Conservation (phyloP, 1,140 invertebrate genomes). For the Drosophila kikkawai region DNA sequence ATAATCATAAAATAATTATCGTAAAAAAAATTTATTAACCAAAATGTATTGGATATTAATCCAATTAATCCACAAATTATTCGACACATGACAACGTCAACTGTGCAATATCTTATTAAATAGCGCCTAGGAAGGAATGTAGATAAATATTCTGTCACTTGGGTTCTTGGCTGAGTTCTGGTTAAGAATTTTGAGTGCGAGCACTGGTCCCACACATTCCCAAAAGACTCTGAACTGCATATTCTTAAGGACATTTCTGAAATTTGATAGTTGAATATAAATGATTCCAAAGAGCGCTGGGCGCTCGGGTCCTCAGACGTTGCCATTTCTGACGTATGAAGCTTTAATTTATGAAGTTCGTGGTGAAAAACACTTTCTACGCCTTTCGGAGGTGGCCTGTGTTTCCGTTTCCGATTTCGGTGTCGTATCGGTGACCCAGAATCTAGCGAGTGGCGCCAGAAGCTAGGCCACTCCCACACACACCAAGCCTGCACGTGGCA, state of each 20-base stretch:
- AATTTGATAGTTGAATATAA: conserved; percentile 73
- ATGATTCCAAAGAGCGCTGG: conserved; percentile 40
- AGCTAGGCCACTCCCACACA: conserved; percentile 49
- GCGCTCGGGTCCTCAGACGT: not conserved
- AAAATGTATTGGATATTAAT: too few species aligned
- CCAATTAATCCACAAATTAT: too few species aligned
- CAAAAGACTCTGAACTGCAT: not conserved
- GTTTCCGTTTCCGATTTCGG: conserved; percentile 45
- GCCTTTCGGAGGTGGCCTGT: conserved; percentile 29
- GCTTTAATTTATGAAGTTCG: conserved; percentile 79
- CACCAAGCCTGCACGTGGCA: conserved; percentile 41
- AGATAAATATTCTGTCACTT: not conserved
- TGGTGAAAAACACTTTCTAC: conserved; percentile 37
- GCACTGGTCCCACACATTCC: not conserved
- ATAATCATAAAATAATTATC: too few species aligned
- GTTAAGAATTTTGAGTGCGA: not conserved
- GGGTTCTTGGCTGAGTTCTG: not conserved
- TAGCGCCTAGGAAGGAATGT: too few species aligned
- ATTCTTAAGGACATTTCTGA: conserved; percentile 4
- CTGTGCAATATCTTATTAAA: too few species aligned
- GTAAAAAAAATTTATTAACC: too few species aligned
- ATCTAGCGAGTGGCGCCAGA: conserved; percentile 64
- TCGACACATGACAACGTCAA: too few species aligned
- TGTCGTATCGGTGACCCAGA: conserved; percentile 63
- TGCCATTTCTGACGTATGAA: conserved; percentile 71